Percentiles rank a stretch among this genome's conserved stretches.
These are phyloP conservation scores for Bruchidius siliquastri DNA, from an alignment of 2,888 invertebrate species.

Conservation along the genomic window DNA sequence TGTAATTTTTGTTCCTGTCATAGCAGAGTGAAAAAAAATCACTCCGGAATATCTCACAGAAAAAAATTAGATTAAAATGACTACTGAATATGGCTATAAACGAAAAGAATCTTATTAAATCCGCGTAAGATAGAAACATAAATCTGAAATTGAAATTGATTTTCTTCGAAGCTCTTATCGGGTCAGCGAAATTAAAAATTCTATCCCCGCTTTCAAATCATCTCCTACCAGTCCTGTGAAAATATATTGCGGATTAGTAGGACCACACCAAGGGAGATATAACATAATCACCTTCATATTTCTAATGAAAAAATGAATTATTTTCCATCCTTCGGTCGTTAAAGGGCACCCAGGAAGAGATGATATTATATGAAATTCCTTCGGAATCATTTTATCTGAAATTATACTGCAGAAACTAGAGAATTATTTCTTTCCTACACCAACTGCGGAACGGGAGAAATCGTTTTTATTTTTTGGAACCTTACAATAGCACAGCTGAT, in stretches of 20 bases:
- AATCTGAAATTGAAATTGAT: neutral
- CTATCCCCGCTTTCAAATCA: neutral
- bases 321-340: neutral
- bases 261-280: neutral
- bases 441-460: too few relatives aligned
- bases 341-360: neutral
- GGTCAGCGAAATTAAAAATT: neutral
- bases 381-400: neutral
- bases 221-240: neutral
- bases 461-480: too few relatives aligned
- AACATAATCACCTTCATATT: neutral
- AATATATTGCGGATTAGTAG: neutral
- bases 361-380: neutral
- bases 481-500: too few relatives aligned
- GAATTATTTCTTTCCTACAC: too few relatives aligned
- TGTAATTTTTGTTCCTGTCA: too few relatives aligned
- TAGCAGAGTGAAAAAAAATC: too few relatives aligned
- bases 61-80: neutral
- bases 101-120: neutral
- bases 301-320: neutral
- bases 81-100: neutral
- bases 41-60: neutral
- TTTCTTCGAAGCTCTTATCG: neutral
- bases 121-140: neutral
- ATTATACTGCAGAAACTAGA: too few relatives aligned